Evolutionary conservation across 1,140 invertebrate species (phyloP).

Genomic region (Planococcus citri): DNA sequence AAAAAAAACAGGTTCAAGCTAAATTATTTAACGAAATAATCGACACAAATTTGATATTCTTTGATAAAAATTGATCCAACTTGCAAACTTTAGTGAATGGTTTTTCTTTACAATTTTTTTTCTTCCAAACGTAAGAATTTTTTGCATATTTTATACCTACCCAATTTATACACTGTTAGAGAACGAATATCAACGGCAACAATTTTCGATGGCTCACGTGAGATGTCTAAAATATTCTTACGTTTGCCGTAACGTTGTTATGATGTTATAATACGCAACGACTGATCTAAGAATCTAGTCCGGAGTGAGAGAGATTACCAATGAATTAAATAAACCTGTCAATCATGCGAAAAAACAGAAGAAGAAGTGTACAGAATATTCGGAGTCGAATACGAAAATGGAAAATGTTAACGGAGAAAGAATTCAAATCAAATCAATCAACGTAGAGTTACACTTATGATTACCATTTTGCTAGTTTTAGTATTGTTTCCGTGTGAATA

Average conservation of each 20-base stretch:
- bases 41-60: constrained; percentile 48
- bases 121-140: background rate
- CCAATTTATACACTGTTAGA: constrained; percentile 46
- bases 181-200: constrained; percentile 45
- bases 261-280: constrained; percentile 51
- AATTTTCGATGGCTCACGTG: constrained; percentile 55
- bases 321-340: constrained; percentile 49
- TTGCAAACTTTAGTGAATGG: constrained; percentile 51
- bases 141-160: background rate
- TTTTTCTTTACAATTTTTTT: background rate
- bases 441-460: constrained; percentile 11
- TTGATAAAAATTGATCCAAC: constrained; percentile 46
- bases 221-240: constrained; percentile 50
- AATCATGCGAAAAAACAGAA: constrained; percentile 50
- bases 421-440: constrained; percentile 45
- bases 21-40: constrained; percentile 49
- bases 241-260: constrained; percentile 59
- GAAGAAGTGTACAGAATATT: constrained; percentile 54
- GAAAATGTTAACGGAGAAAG: constrained; percentile 57
- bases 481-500: background rate
- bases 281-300: constrained; percentile 51
- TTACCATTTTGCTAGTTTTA: background rate
- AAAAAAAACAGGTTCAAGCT: constrained; percentile 34
- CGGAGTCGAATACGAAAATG: constrained; percentile 52
- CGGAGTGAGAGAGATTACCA: constrained; percentile 52